These are phyloP conservation scores for Tipula vernalis DNA, from an alignment of 2,888 invertebrate genomes.

Conservation along the genomic window DNA sequence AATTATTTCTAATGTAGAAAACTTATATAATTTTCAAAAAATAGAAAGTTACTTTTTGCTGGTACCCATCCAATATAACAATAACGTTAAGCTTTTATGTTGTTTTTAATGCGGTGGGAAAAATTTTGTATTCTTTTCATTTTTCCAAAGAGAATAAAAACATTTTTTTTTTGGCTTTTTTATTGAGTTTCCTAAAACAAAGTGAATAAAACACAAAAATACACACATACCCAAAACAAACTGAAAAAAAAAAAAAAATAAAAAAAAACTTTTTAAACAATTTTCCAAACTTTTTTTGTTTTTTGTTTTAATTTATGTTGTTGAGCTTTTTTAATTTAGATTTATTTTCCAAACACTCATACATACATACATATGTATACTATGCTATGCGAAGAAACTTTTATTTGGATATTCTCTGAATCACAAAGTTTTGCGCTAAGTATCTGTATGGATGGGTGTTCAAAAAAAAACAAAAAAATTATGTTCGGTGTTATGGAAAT, in stretches of 20 bases:
- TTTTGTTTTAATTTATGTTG: not conserved
- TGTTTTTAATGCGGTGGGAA: not conserved
- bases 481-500: not conserved
- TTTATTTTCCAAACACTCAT: not conserved
- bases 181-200: not conserved
- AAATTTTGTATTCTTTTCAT: not conserved
- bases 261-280: not conserved
- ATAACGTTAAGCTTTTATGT: not conserved
- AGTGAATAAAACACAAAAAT: not conserved
- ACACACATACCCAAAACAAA: not conserved
- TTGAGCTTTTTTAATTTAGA: not conserved
- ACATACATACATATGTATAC: not conserved
- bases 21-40: not conserved
- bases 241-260: not conserved
- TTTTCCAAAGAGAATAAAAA: conserved; percentile 4
- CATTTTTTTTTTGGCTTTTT: not conserved
- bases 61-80: not conserved
- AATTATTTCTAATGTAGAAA: not conserved
- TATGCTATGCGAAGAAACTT: not conserved
- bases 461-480: not conserved
- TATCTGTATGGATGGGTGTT: not conserved
- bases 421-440: not conserved
- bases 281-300: not conserved
- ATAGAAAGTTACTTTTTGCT: not conserved
- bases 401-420: not conserved